Evolutionary conservation across 2,797 vertebrate genomes (phyloP).

Genomic region (Leuciscus waleckii): DNA sequence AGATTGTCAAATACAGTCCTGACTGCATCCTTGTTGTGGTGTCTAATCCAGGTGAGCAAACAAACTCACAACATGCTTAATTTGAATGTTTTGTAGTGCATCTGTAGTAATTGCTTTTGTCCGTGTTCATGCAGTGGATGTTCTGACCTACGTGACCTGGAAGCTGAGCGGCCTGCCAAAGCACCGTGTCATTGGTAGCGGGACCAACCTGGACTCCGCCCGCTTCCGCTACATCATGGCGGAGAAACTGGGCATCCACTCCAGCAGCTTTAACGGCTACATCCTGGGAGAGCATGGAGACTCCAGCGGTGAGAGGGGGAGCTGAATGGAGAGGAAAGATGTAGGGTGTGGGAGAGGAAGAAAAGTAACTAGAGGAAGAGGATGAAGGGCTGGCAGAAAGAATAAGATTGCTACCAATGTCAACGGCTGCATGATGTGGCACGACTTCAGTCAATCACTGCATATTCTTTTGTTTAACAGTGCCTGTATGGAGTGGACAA

Average conservation of each 20-base stretch:
- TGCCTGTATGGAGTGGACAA: slow-evolving; percentile 96
- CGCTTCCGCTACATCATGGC: slow-evolving; percentile 93
- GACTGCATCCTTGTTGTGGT: slow-evolving; percentile 92
- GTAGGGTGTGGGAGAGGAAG: neutral
- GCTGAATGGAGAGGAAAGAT: neutral
- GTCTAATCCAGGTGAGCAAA: slow-evolving; percentile 90
- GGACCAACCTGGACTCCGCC: slow-evolving; percentile 95
- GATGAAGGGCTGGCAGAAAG: neutral
- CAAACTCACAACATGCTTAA: neutral
- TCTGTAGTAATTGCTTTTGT: neutral
- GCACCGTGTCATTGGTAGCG: slow-evolving; percentile 94
- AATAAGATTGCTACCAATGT: neutral
- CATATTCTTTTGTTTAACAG: slow-evolving; percentile 68
- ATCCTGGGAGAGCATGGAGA: slow-evolving; percentile 96
- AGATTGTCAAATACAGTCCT: slow-evolving; percentile 92
- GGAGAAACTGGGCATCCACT: slow-evolving; percentile 89
- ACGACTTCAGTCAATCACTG: neutral
- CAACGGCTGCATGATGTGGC: neutral
- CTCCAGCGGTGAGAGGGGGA: slow-evolving; percentile 86
- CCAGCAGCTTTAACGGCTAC: slow-evolving; percentile 94
- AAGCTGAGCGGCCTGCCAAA: slow-evolving; percentile 95
- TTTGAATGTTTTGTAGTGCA: neutral
- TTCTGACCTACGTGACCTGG: slow-evolving; percentile 96
- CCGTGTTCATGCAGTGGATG: slow-evolving; percentile 83
- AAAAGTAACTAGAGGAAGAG: neutral